These are phyloP conservation scores for Camelus dromedarius DNA, from an alignment of 2,113 vertebrate genomes.

Conservation along the genomic window DNA sequence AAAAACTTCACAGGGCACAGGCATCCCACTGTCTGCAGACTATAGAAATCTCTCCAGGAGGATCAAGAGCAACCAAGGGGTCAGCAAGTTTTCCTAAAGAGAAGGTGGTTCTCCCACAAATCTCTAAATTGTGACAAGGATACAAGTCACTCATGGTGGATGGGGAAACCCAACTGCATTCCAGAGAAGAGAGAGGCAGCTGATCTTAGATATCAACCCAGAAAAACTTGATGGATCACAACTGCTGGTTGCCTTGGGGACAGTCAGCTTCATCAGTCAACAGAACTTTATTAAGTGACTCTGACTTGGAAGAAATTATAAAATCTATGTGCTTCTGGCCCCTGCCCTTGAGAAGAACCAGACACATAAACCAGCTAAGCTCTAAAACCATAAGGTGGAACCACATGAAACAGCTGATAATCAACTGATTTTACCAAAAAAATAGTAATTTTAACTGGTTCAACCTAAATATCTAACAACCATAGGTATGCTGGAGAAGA, in stretches of 20 bases:
- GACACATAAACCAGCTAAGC: neutral
- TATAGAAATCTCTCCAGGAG: neutral
- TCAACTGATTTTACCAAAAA: constrained; percentile 9
- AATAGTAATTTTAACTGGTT: constrained; percentile 1
- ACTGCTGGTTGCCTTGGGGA: neutral
- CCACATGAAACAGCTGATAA: neutral
- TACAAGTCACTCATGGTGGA: neutral
- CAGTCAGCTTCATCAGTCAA: constrained; percentile 42
- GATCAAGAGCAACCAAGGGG: neutral
- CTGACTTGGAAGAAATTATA: neutral
- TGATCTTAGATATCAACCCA: neutral
- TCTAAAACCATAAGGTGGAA: constrained; percentile 37
- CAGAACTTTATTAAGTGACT: constrained; percentile 28
- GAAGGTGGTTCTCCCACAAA: neutral
- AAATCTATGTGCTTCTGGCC: neutral
- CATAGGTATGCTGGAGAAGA: neutral
- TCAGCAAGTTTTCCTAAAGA: neutral
- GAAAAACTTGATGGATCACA: neutral
- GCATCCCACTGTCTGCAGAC: neutral
- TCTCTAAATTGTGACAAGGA: neutral
- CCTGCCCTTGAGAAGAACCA: constrained; percentile 13
- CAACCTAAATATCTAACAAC: neutral
- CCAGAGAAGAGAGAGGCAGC: neutral
- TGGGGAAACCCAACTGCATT: neutral
- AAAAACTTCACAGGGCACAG: neutral